Evolutionary conservation across 2,113 vertebrate species (phyloP).

Genomic region (Spilogale gracilis): DNA sequence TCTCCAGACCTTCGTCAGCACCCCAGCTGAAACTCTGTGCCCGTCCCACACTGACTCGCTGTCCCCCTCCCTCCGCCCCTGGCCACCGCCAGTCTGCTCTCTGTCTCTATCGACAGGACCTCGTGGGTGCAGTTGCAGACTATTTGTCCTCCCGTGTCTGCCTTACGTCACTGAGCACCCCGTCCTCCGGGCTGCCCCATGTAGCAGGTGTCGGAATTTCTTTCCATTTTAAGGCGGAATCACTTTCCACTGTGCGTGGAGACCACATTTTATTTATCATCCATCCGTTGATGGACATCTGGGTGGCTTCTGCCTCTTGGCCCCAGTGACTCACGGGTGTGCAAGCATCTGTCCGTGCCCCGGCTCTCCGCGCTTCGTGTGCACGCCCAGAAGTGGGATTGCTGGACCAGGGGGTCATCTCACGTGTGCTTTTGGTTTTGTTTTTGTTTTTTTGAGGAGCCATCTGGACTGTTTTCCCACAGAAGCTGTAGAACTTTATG

Average conservation of each 20-base stretch:
- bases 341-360: rapidly evolving
- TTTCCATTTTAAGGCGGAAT: no score
- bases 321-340: neutral
- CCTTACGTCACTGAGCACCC: rapidly evolving
- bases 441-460: neutral
- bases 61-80: neutral
- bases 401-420: neutral
- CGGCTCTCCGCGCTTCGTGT: neutral
- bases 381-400: neutral
- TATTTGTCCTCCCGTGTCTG: neutral
- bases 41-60: rapidly evolving
- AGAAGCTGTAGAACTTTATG: neutral
- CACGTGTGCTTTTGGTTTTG: neutral
- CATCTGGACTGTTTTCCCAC: rapidly evolving
- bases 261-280: rapidly evolving
- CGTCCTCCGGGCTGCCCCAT: rapidly evolving
- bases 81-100: neutral
- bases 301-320: neutral
- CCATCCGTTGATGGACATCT: rapidly evolving
- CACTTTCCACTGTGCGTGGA: rapidly evolving
- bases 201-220: rapidly evolving
- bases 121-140: rapidly evolving
- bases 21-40: rapidly evolving
- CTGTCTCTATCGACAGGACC: rapidly evolving
- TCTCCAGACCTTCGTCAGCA: rapidly evolving